Percentiles rank a stretch among this genome's conserved stretches.
These are phyloP conservation scores for Ennomos erosarius DNA, from an alignment of 2,888 invertebrate genomes.

Conservation along the genomic window DNA sequence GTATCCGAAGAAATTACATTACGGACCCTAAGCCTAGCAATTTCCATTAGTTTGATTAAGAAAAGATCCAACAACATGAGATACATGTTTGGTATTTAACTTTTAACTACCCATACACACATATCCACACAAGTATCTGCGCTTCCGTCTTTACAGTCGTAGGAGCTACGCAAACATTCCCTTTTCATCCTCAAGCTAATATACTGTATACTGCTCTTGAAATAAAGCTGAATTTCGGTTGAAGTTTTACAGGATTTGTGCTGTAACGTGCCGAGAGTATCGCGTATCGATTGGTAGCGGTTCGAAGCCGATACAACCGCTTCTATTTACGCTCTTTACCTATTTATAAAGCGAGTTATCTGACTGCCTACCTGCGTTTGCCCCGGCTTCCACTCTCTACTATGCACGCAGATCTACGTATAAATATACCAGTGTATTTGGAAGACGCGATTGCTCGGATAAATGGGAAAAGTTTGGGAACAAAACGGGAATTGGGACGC, in stretches of 20 bases:
- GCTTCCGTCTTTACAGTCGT: slow-evolving; percentile 57
- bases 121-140: slow-evolving; percentile 55
- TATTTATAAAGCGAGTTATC: slow-evolving; percentile 80
- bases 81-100: slow-evolving; percentile 75
- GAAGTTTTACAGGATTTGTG: slow-evolving; percentile 45
- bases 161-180: slow-evolving; percentile 54
- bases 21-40: slow-evolving; percentile 59
- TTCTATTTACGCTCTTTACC: slow-evolving; percentile 83
- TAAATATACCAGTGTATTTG: slow-evolving; percentile 39
- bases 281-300: slow-evolving; percentile 80
- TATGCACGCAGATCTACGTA: slow-evolving; percentile 38
- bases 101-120: slow-evolving; percentile 73
- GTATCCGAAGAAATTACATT: slow-evolving; percentile 56
- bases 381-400: slow-evolving; percentile 51
- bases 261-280: slow-evolving; percentile 47
- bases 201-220: slow-evolving; percentile 31
- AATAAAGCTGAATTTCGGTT: slow-evolving; percentile 45
- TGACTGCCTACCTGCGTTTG: slow-evolving; percentile 73
- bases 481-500: slow-evolving; percentile 32
- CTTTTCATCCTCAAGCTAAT: slow-evolving; percentile 31
- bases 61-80: slow-evolving; percentile 67
- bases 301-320: slow-evolving; percentile 78
- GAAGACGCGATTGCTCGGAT: slow-evolving; percentile 31
- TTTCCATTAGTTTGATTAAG: slow-evolving; percentile 79
- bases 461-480: slow-evolving; percentile 36